Evolutionary conservation across 2,113 vertebrate genomes (phyloP).

Genomic region (Mungos mungo): DNA sequence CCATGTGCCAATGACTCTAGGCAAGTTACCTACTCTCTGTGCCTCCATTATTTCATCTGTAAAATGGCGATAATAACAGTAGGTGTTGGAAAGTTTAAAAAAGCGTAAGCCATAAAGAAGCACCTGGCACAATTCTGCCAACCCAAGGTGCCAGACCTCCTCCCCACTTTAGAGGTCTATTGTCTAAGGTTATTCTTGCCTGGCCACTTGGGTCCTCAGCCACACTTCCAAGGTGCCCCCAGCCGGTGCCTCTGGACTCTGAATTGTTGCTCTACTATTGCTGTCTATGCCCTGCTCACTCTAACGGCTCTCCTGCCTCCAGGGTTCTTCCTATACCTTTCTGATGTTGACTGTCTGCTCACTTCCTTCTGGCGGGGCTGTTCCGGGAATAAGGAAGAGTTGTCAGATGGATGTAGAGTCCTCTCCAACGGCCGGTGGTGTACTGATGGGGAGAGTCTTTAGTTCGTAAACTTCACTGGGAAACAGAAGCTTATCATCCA

Average conservation of each 20-base stretch:
- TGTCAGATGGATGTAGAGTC: not conserved
- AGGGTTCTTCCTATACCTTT: not conserved
- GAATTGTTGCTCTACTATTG: not conserved
- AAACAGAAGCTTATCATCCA: not conserved
- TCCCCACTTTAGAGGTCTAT: not conserved
- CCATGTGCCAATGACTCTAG: not conserved
- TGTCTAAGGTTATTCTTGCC: not conserved
- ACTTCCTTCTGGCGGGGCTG: not conserved
- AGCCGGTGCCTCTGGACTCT: not conserved
- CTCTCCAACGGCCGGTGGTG: rapidly evolving
- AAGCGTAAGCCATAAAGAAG: not conserved
- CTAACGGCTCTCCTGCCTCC: not conserved
- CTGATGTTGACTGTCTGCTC: not conserved
- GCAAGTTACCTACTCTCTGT: not conserved
- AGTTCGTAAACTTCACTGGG: not conserved
- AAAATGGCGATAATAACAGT: not conserved
- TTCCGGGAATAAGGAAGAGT: not conserved
- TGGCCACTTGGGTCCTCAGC: not conserved
- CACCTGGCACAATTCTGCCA: not conserved
- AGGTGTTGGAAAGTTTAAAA: not conserved
- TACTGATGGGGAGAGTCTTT: not conserved
- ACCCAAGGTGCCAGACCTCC: not conserved
- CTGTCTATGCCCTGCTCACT: not conserved
- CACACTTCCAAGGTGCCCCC: not conserved
- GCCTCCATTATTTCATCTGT: not conserved